These are phyloP conservation scores for Pipistrellus nathusii DNA, from an alignment of 2,797 vertebrate genomes.

Conservation along the genomic window DNA sequence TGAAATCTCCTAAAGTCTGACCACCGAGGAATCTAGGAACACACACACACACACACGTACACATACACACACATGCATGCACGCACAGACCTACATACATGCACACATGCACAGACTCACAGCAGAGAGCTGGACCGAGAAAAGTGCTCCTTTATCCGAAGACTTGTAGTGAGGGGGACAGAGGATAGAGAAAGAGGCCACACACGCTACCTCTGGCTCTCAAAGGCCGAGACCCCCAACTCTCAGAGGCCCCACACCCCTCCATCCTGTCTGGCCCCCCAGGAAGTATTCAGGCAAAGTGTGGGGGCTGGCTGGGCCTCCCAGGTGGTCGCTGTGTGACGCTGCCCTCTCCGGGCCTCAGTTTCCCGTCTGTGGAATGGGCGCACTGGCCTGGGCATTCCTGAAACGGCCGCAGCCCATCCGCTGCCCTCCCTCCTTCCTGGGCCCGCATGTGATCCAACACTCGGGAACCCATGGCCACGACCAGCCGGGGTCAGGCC, in stretches of 20 bases:
- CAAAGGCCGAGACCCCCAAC: not conserved
- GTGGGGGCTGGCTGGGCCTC: not conserved
- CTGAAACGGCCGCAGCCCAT: rapidly evolving
- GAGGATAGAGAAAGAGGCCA: not conserved
- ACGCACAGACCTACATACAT: too few relatives aligned
- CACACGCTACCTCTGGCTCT: not conserved
- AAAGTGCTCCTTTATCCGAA: not conserved
- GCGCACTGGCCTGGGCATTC: not conserved
- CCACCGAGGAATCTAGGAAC: not conserved
- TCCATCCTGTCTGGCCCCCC: not conserved
- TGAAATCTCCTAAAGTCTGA: not conserved
- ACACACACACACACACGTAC: rapidly evolving
- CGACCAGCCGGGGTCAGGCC: not conserved
- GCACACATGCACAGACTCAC: not conserved
- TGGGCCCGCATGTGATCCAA: not conserved
- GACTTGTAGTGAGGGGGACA: too few relatives aligned
- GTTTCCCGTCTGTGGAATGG: not conserved
- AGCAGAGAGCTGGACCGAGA: not conserved
- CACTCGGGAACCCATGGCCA: not conserved
- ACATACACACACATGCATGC: rapidly evolving
- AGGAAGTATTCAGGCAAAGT: not conserved
- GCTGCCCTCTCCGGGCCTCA: not conserved
- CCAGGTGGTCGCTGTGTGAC: not conserved
- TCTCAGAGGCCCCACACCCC: not conserved
- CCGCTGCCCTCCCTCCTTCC: not conserved